Evolutionary conservation across 2,797 vertebrate species (phyloP).

Genomic region (Lophius americanus): DNA sequence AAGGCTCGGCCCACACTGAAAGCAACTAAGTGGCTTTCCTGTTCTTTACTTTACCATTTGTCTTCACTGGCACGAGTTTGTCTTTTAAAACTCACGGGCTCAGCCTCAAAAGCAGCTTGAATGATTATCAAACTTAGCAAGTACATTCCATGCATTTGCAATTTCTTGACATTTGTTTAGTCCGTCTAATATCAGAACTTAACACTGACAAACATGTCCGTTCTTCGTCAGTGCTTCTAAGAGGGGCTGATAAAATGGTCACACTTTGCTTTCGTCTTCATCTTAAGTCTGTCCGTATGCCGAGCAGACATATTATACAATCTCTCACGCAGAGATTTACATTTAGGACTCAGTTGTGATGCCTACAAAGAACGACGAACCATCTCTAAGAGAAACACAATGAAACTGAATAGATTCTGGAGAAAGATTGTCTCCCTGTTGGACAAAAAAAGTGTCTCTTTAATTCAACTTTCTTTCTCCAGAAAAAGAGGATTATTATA

Average conservation of each 20-base stretch:
- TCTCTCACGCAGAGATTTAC: slow-evolving; percentile 11
- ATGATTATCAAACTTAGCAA: slow-evolving; percentile 20
- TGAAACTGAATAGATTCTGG: too few species aligned
- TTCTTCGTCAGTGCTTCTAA: slow-evolving; percentile 16
- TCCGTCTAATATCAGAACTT: slow-evolving; percentile 9
- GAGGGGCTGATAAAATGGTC: slow-evolving; percentile 33
- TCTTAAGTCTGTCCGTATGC: slow-evolving; percentile 16
- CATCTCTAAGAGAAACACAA: background rate
- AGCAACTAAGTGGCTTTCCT: slow-evolving; percentile 27
- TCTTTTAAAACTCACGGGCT: slow-evolving; percentile 40
- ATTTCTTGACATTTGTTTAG: slow-evolving; percentile 34
- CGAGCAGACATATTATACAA: slow-evolving; percentile 24
- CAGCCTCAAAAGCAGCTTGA: slow-evolving; percentile 20
- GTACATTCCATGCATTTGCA: slow-evolving; percentile 25
- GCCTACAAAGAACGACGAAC: slow-evolving; percentile 4
- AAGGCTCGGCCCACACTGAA: slow-evolving; percentile 44
- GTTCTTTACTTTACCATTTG: background rate
- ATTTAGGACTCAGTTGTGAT: background rate
- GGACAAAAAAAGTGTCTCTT: too few species aligned
- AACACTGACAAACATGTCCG: slow-evolving; percentile 12
- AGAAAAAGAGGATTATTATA: background rate
- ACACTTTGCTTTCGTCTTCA: slow-evolving; percentile 19
- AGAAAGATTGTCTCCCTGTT: too few species aligned
- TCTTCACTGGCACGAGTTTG: slow-evolving; percentile 36
- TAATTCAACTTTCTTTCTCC: too few species aligned